Evolutionary conservation across 2,113 vertebrate genomes (phyloP).

Genomic region (Uropsilus gracilis): DNA sequence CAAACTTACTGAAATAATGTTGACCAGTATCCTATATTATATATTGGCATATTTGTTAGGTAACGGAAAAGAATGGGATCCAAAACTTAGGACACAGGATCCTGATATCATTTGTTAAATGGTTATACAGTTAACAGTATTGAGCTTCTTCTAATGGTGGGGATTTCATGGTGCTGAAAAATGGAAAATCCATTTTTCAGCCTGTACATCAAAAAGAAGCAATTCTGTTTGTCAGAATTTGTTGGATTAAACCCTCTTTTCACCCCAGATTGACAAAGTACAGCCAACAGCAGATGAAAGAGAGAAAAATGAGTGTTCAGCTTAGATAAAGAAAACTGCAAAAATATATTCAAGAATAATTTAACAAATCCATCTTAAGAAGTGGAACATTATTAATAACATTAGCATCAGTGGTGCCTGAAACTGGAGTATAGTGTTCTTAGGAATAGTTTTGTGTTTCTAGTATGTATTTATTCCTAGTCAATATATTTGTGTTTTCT

Average conservation of each 20-base stretch:
- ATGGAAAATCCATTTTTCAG: background rate
- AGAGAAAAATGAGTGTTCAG: background rate
- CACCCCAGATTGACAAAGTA: background rate
- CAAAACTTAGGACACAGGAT: background rate
- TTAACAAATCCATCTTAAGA: background rate
- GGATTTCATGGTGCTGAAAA: background rate
- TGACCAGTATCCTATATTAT: background rate
- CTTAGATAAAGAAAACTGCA: background rate
- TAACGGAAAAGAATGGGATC: background rate
- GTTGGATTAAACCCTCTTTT: background rate
- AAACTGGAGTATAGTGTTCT: background rate
- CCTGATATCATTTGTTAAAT: background rate
- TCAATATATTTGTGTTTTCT: background rate
- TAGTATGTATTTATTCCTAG: background rate
- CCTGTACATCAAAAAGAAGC: background rate
- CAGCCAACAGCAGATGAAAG: background rate
- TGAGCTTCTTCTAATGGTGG: background rate
- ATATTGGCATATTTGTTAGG: background rate
- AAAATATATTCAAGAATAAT: background rate
- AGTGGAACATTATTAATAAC: background rate
- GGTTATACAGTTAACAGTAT: background rate
- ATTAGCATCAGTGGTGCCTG: background rate
- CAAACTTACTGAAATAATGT: constrained; percentile 37
- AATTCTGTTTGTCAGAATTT: background rate
- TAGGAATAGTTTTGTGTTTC: background rate